Conservation (phyloP, 2,797 vertebrate genomes). For the Smutsia gigantea region DNA sequence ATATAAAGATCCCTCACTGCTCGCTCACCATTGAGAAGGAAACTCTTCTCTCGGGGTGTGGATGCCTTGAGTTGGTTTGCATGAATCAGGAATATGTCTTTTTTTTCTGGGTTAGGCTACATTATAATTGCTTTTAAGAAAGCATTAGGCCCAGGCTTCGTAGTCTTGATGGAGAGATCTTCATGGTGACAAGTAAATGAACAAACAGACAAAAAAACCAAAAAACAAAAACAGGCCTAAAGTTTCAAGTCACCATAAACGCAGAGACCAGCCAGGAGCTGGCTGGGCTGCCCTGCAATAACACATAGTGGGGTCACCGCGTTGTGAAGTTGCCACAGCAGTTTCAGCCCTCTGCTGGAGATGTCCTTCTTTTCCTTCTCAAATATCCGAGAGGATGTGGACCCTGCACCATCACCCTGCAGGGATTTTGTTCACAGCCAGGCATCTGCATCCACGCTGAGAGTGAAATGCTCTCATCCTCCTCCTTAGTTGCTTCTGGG, state of each 20-base stretch:
- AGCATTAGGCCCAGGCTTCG: neutral
- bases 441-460: neutral
- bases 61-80: neutral
- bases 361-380: neutral
- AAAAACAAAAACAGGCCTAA: neutral
- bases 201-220: neutral
- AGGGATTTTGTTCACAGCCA: neutral
- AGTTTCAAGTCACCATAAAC: neutral
- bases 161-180: neutral
- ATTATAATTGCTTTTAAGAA: neutral
- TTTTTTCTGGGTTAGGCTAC: neutral
- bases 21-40: neutral
- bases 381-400: neutral
- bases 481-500: neutral
- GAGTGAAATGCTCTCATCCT: neutral
- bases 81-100: neutral
- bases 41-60: neutral
- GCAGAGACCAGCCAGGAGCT: neutral
- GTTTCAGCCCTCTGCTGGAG: neutral
- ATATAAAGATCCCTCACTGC: neutral
- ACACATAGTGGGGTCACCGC: neutral
- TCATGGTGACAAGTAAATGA: neutral
- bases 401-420: fast-evolving
- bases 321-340: neutral
- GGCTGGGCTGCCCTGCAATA: too few relatives aligned